A percentile compares a stretch with the other conserved stretches of the same genome.
phyloP scores from a whole-genome alignment of 2,113 vertebrate species.

The Cercocebus atys region DNA sequence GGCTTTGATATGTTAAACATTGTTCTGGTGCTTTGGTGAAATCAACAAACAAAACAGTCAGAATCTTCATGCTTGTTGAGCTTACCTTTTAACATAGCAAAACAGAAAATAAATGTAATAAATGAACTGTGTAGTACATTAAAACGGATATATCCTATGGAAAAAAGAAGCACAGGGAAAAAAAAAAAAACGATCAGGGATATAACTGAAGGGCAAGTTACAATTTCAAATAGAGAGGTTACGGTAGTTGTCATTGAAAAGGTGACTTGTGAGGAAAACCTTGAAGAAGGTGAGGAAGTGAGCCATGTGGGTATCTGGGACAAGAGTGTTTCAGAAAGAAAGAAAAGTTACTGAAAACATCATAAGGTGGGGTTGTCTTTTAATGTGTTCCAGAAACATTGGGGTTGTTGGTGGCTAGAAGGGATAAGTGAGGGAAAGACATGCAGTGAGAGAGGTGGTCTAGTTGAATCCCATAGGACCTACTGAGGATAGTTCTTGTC shows the following conservation, averaged over 20 bases:
- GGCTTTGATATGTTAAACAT: background rate
- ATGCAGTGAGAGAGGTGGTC: background rate
- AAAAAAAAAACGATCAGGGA: background rate
- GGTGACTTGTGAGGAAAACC: background rate
- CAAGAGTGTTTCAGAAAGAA: background rate
- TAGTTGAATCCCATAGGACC: background rate
- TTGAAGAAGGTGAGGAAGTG: background rate
- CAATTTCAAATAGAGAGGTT: background rate
- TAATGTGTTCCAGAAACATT: background rate
- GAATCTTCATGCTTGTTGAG: background rate
- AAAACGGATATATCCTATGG: background rate
- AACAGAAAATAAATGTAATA: background rate
- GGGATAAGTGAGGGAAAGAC: background rate
- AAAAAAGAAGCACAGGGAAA: background rate
- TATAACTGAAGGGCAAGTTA: background rate
- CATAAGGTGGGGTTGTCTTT: background rate
- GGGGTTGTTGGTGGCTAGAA: background rate
- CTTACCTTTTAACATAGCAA: background rate
- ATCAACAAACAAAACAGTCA: background rate
- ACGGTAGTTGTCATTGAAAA: background rate
- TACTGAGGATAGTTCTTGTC: slow-evolving; percentile 80
- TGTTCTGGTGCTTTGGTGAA: background rate
- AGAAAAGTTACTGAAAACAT: background rate
- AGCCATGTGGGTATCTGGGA: background rate
- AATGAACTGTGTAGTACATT: background rate